A percentile compares a stretch with the other conserved stretches of the same genome.
phyloP scores from a whole-genome alignment of 2,797 vertebrate genomes.

The Paedocypris micromegethes region DNA sequence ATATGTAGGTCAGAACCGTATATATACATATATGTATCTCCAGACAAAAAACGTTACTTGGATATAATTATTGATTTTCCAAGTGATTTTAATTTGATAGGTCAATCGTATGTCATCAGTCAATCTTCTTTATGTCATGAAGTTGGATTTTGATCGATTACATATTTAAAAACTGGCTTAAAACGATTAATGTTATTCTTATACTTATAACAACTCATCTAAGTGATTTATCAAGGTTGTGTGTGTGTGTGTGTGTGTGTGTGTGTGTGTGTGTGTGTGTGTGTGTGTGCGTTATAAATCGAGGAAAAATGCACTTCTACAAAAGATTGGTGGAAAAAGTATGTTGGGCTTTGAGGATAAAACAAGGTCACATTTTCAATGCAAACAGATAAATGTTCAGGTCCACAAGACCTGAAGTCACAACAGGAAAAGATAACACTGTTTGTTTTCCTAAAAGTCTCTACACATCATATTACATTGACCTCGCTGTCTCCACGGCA shows the following conservation, averaged over 20 bases:
- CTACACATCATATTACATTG: conserved; percentile 41
- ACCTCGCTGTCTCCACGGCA: conserved; percentile 46
- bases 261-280: no score
- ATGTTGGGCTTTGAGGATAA: conserved; percentile 1
- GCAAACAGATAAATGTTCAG: background rate
- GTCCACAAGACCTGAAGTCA: no score
- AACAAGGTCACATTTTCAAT: background rate
- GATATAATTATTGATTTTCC: no score
- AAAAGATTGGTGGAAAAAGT: background rate
- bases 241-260: no score
- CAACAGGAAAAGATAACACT: conserved; percentile 15
- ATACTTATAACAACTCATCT: conserved; percentile 7
- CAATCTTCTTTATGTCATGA: no score
- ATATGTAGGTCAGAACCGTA: no score
- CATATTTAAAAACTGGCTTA: conserved; percentile 2
- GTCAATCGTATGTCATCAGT: no score
- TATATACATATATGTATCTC: no score
- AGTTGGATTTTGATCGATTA: no score
- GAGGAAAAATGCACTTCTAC: background rate
- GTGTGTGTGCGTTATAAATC: background rate
- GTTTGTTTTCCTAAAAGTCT: conserved; percentile 42
- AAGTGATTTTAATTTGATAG: no score
- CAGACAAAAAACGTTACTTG: no score
- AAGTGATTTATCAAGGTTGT: background rate
- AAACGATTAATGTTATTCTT: conserved; percentile 13